Base-by-base conservation (phyloP, 2,113 vertebrate species). In the Sisor rabdophorus region DNA sequence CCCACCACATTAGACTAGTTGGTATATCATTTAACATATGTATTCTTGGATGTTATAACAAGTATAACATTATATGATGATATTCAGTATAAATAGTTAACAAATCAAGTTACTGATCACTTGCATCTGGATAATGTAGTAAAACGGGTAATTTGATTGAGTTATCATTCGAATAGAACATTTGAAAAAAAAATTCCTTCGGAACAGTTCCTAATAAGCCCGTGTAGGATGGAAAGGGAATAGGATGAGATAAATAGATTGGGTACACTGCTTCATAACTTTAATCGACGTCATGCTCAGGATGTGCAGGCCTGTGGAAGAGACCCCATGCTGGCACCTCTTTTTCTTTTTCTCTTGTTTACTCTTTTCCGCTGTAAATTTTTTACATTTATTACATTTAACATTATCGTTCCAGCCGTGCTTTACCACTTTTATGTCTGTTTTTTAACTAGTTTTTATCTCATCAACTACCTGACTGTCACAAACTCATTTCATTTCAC, bases 351-450 rank as follows among this genome's bases (percentile, higher is more conserved):
- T 65, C 73, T 75, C 79, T 74, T 80, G 70, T 50, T 80, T 44
- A 4, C 8, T 44, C 8, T 44, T 44, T 44, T 44, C 54, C 76
- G 84, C 76, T 79, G 79, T 82, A 82, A 80, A 69, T 77, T 78
- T 24, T 85, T 77, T 81, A 80, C 84, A 81, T 82, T 20, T 82
- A 20, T 79, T 82, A 78, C 85, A 79, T 83, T 85, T 85, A 85
- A 78, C 68, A 28, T 61, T 44, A 67, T 50, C 36, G 47, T 44
- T 65, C 36, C 44, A 47, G 11, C 26, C 28, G 53, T 30, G 20
- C 50, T 55, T 36, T 13, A 56, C 80, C 56, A 58, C 54, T 47
- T 75, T 22, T 61, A 10, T 7, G 26, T 64, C 56, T 19, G 20
- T 56, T 60, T 10, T 59, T 28, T 68, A 22, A 50, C 13, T 0